Base-by-base conservation (phyloP, 2,888 invertebrate genomes). In the Platyscelio sp. region DNA sequence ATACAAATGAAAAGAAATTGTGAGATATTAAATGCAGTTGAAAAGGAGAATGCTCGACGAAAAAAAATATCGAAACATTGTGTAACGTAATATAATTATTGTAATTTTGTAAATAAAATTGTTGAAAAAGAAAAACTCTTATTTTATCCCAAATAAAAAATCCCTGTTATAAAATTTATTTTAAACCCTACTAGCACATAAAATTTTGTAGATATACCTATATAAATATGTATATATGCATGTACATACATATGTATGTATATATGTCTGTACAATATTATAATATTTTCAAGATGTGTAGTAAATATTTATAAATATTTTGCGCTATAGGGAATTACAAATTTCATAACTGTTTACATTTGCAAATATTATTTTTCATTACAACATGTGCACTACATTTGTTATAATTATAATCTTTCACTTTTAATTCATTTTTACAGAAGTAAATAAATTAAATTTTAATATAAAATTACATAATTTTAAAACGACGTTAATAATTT, bases 21-120 rank as follows among this genome's bases (percentile, higher is more conserved):
- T 24, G 40, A 61, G 3, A 1, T 61, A 24, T 24, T 61, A 13
- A 61, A 61, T 61, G 9, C 61, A 61, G 61, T 61, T 3, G 38
- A 61, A 22, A 61, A 61, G 40, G 61, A 61, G 24, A 61, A 61
- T 61, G 61, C 61, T 2, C 61, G n/a, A 2, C 61, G 61, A 61
- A 61, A 61, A 24, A 61, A 61, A 61, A 33, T 60, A 60, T 60
- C 60, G 33, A 60, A 60, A 60, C 33, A 60, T 18, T 60, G 60
- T 60, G 11, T 18, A 60, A 33, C 60, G 2, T 60, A 60, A 60
- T 56, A 9, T 56, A 26, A 26, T 56, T 26, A 56, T 56, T 56
- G 26, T 56, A 11, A 56, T 26, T 56, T 56, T 56, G 26, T 56
- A 56, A 56, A 56, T 56, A 56, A 56, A 56, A 26, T 26, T 56